Percentiles rank a stretch among this genome's conserved stretches.
Evolutionary conservation across 1,140 invertebrate species (phyloP).

Genomic region (Andrena cerasifolii): DNA sequence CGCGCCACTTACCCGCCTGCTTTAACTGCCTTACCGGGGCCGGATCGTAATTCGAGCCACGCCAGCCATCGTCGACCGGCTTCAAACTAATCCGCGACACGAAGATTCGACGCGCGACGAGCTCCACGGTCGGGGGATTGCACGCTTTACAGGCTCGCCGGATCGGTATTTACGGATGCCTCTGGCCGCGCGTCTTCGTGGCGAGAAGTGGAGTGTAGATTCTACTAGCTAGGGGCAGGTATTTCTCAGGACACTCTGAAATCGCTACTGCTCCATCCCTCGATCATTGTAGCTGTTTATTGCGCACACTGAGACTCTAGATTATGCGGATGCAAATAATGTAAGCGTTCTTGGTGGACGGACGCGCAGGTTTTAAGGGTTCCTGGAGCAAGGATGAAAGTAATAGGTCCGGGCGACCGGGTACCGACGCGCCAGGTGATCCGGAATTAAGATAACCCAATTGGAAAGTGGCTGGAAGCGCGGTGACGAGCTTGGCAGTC

Average conservation of each 20-base stretch:
- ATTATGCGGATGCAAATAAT: too few relatives aligned
- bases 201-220: too few relatives aligned
- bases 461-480: not conserved
- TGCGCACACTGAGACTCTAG: too few relatives aligned
- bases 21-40: slow-evolving; percentile 58
- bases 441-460: slow-evolving; percentile 35
- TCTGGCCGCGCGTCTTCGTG: too few relatives aligned
- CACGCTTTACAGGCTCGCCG: not conserved
- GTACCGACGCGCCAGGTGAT: slow-evolving; percentile 13
- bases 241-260: too few relatives aligned
- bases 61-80: slow-evolving; percentile 39
- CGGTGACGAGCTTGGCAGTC: slow-evolving; percentile 7
- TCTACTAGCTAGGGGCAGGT: too few relatives aligned
- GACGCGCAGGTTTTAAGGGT: too few relatives aligned
- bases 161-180: not conserved
- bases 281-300: too few relatives aligned
- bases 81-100: slow-evolving; percentile 27
- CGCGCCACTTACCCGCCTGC: slow-evolving; percentile 47
- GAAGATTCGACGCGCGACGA: slow-evolving; percentile 47
- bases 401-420: not conserved
- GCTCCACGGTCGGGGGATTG: slow-evolving; percentile 20
- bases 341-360: too few relatives aligned
- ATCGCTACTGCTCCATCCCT: too few relatives aligned
- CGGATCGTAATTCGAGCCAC: slow-evolving; percentile 72
- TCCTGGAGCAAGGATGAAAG: too few relatives aligned